Evolutionary conservation across 2,888 invertebrate species (phyloP).

Genomic region (Crioceris asparagi): DNA sequence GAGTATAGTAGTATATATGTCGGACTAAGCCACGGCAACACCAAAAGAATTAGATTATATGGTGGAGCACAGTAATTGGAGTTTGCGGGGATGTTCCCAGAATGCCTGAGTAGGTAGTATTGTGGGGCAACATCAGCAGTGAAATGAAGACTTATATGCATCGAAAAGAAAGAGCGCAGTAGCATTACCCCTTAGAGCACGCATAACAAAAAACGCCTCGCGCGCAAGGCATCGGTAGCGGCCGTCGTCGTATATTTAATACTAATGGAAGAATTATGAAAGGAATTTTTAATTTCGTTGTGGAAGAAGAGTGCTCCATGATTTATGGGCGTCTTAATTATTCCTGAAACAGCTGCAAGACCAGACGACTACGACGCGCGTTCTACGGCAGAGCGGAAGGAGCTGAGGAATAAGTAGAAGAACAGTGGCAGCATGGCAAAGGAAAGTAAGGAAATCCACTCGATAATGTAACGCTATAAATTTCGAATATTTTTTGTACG

Average conservation of each 20-base stretch:
- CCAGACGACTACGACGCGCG: constrained; percentile 12
- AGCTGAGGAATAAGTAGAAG: no score
- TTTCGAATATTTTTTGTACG: no score
- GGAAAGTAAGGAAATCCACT: no score
- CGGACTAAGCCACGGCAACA: no score
- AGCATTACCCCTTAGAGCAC: no score
- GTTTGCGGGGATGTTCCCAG: constrained; percentile 21
- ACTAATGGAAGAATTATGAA: constrained; percentile 28
- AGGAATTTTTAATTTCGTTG: constrained; percentile 32
- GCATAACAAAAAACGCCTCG: no score
- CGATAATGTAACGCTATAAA: no score
- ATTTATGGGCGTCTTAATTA: constrained; percentile 32
- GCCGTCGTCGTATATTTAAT: constrained; percentile 17
- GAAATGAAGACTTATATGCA: constrained; percentile 26
- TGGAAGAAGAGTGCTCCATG: constrained; percentile 27
- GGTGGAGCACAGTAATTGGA: constrained; percentile 20
- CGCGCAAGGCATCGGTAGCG: not conserved
- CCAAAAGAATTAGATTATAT: constrained; percentile 22
- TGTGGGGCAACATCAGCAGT: no score
- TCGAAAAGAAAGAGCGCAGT: no score
- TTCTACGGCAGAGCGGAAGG: no score
- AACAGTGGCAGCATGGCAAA: no score
- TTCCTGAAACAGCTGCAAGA: constrained; percentile 25
- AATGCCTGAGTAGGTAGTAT: constrained; percentile 23
- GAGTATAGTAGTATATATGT: no score